A percentile compares a stretch with the other conserved stretches of the same genome.
phyloP scores from a whole-genome alignment of 2,888 invertebrate genomes.

The Odontothrips loti region DNA sequence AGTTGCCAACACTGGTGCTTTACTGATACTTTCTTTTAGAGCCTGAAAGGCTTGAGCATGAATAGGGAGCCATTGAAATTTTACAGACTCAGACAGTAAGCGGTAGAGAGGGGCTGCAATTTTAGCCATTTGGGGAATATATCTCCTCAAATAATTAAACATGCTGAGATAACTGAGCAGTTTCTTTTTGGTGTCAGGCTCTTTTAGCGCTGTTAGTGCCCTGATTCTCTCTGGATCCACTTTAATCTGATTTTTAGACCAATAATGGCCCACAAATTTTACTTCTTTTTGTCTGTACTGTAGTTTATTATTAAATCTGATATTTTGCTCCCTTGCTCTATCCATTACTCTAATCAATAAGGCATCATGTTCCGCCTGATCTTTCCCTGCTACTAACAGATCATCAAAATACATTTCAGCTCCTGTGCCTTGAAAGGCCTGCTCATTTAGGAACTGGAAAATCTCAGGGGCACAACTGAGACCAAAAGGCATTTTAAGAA shows the following conservation, averaged over 20 bases:
- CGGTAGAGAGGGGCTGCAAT: no score
- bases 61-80: no score
- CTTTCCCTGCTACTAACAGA: not conserved
- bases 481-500: constrained; percentile 38
- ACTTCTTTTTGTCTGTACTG: constrained; percentile 3
- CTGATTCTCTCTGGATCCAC: no score
- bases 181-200: constrained; percentile 12
- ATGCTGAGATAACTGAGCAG: constrained; percentile 5
- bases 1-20: no score
- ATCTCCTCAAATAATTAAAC: constrained; percentile 4
- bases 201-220: constrained; percentile 8
- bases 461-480: constrained; percentile 36
- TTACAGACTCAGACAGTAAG: no score
- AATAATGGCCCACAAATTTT: constrained; percentile 28
- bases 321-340: not conserved
- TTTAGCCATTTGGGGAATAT: not conserved
- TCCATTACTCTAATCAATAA: not conserved
- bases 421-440: not conserved
- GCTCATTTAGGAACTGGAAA: constrained; percentile 28
- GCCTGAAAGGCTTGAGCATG: no score
- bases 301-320: not conserved
- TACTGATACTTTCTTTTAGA: no score
- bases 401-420: not conserved
- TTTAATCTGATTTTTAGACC: constrained; percentile 2
- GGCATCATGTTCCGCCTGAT: not conserved